Evolutionary conservation across 2,797 vertebrate species (phyloP).

Genomic region (Masticophis lateralis): DNA sequence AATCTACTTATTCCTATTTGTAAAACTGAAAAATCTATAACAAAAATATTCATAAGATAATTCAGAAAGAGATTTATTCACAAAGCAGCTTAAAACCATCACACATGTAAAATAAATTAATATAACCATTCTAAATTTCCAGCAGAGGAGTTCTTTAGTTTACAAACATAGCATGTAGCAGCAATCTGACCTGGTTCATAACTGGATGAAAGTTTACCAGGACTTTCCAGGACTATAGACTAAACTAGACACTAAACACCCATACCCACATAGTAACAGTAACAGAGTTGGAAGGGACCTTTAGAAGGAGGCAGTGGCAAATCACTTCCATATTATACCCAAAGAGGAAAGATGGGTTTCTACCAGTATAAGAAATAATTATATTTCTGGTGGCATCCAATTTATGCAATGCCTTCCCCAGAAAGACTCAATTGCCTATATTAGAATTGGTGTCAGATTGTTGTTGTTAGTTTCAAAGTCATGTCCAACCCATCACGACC

Average conservation of each 20-base stretch:
- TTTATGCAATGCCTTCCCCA: neutral
- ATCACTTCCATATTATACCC: neutral
- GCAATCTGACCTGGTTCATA: neutral
- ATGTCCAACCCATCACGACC: too few species aligned
- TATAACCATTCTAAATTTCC: neutral
- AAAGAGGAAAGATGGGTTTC: neutral
- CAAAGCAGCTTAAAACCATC: neutral
- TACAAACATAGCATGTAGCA: neutral
- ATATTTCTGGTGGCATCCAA: neutral
- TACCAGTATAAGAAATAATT: too few species aligned
- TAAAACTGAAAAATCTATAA: neutral
- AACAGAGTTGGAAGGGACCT: neutral
- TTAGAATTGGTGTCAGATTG: neutral
- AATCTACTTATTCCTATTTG: neutral
- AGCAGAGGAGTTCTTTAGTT: neutral
- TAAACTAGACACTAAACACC: neutral
- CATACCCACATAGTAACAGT: neutral
- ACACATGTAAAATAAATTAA: neutral
- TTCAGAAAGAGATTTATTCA: neutral
- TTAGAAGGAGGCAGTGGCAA: neutral
- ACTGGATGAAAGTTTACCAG: neutral
- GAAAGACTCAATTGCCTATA: neutral
- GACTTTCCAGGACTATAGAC: neutral
- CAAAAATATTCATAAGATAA: neutral
- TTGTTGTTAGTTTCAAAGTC: too few species aligned